Conservation (phyloP, 2,888 invertebrate species). For the Margaritifera margaritifera region DNA sequence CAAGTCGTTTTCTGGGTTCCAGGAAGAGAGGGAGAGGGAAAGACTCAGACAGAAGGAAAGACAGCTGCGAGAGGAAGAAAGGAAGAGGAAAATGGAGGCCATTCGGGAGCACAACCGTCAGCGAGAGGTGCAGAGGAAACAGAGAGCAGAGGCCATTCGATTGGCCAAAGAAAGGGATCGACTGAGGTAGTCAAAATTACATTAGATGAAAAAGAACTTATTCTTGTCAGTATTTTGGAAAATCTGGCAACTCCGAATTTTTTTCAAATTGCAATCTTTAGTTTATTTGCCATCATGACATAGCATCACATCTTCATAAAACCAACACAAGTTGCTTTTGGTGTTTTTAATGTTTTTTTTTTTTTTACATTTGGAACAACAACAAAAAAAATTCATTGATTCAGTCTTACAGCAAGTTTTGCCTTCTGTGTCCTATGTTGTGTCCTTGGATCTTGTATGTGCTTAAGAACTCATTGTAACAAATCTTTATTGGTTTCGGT, state of each 20-base stretch:
- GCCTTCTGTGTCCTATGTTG: too few species aligned
- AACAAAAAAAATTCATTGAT: too few species aligned
- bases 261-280: not conserved
- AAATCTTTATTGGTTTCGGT: too few species aligned
- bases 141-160: conserved; percentile 88
- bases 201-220: too few species aligned
- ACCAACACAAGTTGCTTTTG: too few species aligned
- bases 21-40: conserved; percentile 69
- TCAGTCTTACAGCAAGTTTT: too few species aligned
- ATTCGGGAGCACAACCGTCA: conserved; percentile 84
- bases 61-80: conserved; percentile 83
- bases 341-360: too few species aligned
- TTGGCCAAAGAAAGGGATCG: conserved; percentile 77
- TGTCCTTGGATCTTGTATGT: too few species aligned
- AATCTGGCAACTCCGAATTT: not conserved
- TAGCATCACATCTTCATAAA: not conserved
- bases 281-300: not conserved
- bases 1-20: not conserved
- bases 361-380: too few species aligned
- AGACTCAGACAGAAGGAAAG: conserved; percentile 84
- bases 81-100: conserved; percentile 78
- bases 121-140: conserved; percentile 79
- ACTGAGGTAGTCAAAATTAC: conserved; percentile 47
- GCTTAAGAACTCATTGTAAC: too few species aligned
- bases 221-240: not conserved